Conservation (phyloP, 2,888 invertebrate genomes). For the Proisotoma minuta region DNA sequence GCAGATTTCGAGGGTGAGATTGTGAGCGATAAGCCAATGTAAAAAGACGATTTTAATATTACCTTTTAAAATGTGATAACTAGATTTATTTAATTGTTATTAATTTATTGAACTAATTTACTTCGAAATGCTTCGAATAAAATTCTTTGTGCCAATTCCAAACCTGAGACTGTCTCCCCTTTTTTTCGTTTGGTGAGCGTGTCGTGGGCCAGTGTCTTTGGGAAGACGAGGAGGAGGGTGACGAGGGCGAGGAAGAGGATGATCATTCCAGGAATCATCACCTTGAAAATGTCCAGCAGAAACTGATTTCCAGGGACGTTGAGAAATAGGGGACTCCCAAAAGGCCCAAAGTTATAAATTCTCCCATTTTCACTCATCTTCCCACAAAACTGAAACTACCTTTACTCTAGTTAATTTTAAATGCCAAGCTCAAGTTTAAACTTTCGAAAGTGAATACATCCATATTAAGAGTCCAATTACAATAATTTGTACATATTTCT, state of each 20-base stretch:
- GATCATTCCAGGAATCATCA: slow-evolving; percentile 34
- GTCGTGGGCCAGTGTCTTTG: slow-evolving; percentile 19
- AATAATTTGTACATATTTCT: too few relatives aligned
- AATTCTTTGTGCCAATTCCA: neutral
- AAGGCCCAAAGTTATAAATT: neutral
- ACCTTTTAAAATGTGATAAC: neutral
- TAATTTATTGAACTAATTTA: neutral
- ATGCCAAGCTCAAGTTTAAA: too few relatives aligned
- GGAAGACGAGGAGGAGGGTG: slow-evolving; percentile 38
- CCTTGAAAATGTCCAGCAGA: slow-evolving; percentile 39
- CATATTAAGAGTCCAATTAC: too few relatives aligned
- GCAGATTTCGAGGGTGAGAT: too few relatives aligned
- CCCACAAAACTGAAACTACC: too few relatives aligned
- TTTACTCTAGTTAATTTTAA: too few relatives aligned
- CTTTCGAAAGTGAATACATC: too few relatives aligned
- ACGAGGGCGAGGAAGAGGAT: slow-evolving; percentile 42
- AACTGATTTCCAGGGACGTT: slow-evolving; percentile 45
- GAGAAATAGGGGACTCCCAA: slow-evolving; percentile 33
- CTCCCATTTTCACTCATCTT: too few relatives aligned
- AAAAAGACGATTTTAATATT: neutral
- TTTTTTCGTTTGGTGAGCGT: neutral
- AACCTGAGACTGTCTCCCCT: neutral
- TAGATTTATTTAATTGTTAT: neutral
- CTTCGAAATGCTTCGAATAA: neutral
- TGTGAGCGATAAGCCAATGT: too few relatives aligned